Base-by-base conservation (phyloP, 2,113 vertebrate species). In the Erpornis zantholeuca region DNA sequence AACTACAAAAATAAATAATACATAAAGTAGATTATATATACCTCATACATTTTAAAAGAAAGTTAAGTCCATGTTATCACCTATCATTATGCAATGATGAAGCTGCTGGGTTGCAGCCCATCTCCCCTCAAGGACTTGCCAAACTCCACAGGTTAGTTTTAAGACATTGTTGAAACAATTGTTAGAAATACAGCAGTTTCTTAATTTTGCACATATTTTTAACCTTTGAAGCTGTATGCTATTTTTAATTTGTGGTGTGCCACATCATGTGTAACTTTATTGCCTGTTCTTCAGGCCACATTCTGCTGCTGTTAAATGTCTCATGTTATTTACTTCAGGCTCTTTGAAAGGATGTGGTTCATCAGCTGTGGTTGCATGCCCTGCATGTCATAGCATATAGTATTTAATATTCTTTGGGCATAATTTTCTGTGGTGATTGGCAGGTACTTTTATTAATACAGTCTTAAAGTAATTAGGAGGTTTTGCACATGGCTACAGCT, bases 1-100 rank as follows among this genome's bases (percentile, higher is more conserved):
- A 88, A 66, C 84, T 79, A 60, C 45, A 60, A 77, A 92, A 96
- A 91, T 92, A 97, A 96, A 95, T 95, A 91, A 94, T 84, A 79
- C 64, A 72, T 90, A 80, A 94, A 90, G 52, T 73, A 90, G 88
- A 47, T 93, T 92, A 80, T 82, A 38, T 90, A 61, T 17, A 69
- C 76, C 72, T 94, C 85, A 76, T 94, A 75, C 72, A 93, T 92
- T 79, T 90, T 84, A 83, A 90, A 87, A 92, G 68, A 60, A 64
- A 47, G 63, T 52, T 76, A 88, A 92, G 59, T 87, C 69, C 36
- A 7, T 57, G 45, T 90, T 95, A 65, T 82, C 59, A 56, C 60
- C 61, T 82, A 4, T 88, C n/a, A 27, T 95, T 84, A 63, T 73
- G 38, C 54, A 82, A 38, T 87, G 89, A 92, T 59, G 81, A 88